phyloP scores from a whole-genome alignment of 2,113 vertebrate species.

The Platysteira castanea region DNA sequence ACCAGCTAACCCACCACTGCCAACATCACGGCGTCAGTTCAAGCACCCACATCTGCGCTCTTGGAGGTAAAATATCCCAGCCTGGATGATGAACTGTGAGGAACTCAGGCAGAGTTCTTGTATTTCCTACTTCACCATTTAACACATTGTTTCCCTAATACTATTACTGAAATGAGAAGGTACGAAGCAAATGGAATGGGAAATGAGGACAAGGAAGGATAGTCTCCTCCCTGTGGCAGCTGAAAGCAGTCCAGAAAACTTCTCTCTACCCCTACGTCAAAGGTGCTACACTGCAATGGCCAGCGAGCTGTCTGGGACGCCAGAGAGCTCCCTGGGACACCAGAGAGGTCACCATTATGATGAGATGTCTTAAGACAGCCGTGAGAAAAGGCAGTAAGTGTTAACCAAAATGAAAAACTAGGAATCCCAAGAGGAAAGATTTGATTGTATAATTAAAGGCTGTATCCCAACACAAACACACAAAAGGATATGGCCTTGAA shows the following conservation, averaged over 20 bases:
- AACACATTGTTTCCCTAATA: not conserved
- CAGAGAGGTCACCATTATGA: rapidly evolving
- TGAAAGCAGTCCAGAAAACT: not conserved
- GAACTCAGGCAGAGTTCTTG: not conserved
- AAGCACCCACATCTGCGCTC: not conserved
- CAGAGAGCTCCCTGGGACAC: not conserved
- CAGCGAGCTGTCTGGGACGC: not conserved
- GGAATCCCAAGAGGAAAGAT: not conserved
- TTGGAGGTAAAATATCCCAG: not conserved
- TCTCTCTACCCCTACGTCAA: not conserved
- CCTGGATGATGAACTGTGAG: not conserved
- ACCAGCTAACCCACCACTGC: not conserved
- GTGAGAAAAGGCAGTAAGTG: not conserved
- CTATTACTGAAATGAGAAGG: not conserved
- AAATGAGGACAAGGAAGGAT: not conserved
- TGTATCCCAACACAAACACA: not conserved
- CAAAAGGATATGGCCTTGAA: not conserved
- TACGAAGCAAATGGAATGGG: not conserved
- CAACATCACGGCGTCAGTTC: rapidly evolving
- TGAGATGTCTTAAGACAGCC: not conserved
- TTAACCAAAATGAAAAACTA: not conserved
- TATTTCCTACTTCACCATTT: not conserved
- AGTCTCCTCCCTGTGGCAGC: rapidly evolving
- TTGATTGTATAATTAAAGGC: not conserved
- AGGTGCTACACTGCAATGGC: not conserved